Conservation (phyloP, 2,888 invertebrate genomes). For the Dicranocentrus wangi region DNA sequence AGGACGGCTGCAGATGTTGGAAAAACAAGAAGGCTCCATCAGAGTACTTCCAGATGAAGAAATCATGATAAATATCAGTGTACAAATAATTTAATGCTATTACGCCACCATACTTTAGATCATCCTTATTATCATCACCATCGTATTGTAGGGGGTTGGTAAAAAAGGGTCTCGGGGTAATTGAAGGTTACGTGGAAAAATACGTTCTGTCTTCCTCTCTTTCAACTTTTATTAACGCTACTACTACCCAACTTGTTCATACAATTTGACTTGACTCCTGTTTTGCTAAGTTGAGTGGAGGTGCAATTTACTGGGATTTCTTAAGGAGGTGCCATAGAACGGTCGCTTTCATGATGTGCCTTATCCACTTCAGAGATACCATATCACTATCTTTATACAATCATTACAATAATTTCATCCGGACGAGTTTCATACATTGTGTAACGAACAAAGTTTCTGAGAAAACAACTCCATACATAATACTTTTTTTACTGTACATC, state of each 20-base stretch:
- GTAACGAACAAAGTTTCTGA: no score
- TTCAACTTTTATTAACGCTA: slow-evolving; percentile 15
- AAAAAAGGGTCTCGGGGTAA: slow-evolving; percentile 29
- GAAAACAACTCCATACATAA: not conserved
- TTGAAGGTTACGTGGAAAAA: slow-evolving; percentile 35
- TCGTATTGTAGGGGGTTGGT: not conserved
- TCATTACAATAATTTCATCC: slow-evolving; percentile 11
- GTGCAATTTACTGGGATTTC: not conserved
- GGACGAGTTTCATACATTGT: not conserved
- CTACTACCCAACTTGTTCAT: no score
- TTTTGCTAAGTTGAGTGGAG: no score
- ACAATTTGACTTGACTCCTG: no score
- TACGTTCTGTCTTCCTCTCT: slow-evolving; percentile 2
- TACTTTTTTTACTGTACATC: not conserved
- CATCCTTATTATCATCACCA: slow-evolving; percentile 39
- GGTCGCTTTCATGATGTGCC: not conserved
- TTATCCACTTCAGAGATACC: slow-evolving; percentile 6
- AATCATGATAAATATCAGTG: slow-evolving; percentile 42
- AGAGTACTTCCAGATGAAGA: slow-evolving; percentile 20
- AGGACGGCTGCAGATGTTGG: no score
- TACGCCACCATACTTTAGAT: slow-evolving; percentile 20
- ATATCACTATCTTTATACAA: not conserved
- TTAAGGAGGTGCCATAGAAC: not conserved
- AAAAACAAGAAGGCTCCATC: slow-evolving; percentile 11
- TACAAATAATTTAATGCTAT: slow-evolving; percentile 37